These are phyloP conservation scores for Xestia rhomboidea DNA, from an alignment of 2,888 invertebrate genomes.

Conservation along the genomic window DNA sequence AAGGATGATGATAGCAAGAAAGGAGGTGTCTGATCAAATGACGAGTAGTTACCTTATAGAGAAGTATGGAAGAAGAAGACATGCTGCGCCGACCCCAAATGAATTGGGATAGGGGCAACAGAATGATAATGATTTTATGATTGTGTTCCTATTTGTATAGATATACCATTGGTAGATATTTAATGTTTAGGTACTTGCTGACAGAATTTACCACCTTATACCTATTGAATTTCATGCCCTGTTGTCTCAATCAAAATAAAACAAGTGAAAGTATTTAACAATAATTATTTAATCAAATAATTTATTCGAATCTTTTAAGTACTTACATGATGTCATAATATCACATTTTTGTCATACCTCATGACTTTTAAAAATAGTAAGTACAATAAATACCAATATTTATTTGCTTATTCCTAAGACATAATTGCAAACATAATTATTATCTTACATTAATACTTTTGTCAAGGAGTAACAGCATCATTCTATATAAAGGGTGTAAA, in stretches of 20 bases:
- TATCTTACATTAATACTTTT: slow-evolving; percentile 38
- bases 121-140: no score
- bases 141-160: neutral
- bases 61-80: no score
- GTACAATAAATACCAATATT: slow-evolving; percentile 4
- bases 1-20: no score
- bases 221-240: neutral
- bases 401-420: slow-evolving; percentile 14
- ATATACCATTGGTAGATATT: no score
- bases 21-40: no score
- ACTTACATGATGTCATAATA: slow-evolving; percentile 35
- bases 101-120: no score
- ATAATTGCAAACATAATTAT: slow-evolving; percentile 31
- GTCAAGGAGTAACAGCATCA: slow-evolving; percentile 5
- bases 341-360: slow-evolving; percentile 47
- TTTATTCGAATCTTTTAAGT: slow-evolving; percentile 40
- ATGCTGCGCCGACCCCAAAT: no score
- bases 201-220: no score
- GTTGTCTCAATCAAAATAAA: slow-evolving; percentile 28
- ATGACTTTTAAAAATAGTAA: slow-evolving; percentile 4
- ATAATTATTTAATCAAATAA: slow-evolving; percentile 35
- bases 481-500: no score
- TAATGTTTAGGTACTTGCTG: neutral
- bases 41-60: no score
- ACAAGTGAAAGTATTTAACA: slow-evolving; percentile 24